Percentiles rank a stretch among this genome's conserved stretches.
These are phyloP conservation scores for Pocillopora meandrina DNA, from an alignment of 92 coral and sea anemone species.

Conservation along the genomic window DNA sequence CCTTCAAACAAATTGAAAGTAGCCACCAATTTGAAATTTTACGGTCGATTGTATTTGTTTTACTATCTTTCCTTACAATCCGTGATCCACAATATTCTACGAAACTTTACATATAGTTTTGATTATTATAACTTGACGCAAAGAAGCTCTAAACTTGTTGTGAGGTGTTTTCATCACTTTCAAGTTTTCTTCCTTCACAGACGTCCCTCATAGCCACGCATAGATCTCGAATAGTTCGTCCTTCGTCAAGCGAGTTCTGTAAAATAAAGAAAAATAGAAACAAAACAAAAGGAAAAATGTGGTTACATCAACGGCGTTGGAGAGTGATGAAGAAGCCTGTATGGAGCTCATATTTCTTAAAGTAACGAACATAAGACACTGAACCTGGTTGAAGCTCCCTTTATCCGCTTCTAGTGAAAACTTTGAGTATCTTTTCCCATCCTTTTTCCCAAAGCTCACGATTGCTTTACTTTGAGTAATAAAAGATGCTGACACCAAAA, in stretches of 20 bases:
- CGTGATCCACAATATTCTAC: no score
- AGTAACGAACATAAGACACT: neutral
- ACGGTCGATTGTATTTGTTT: no score
- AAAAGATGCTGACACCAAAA: neutral
- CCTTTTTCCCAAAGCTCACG: no score
- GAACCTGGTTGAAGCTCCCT: neutral
- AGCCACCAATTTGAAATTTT: no score
- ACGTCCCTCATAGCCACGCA: neutral
- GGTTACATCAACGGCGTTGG: no score
- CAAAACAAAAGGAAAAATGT: neutral
- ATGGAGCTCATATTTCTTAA: neutral
- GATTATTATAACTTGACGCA: no score
- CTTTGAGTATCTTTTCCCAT: neutral
- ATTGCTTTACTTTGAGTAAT: neutral
- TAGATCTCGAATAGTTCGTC: neutral
- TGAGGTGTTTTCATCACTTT: neutral
- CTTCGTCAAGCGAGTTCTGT: neutral
- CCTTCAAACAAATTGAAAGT: no score
- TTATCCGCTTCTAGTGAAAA: neutral
- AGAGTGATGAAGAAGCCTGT: no score
- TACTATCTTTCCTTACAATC: no score
- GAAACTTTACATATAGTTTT: no score
- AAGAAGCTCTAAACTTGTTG: no score
- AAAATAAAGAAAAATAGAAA: neutral
- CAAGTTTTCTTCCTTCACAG: neutral